phyloP scores from a whole-genome alignment of 2,113 vertebrate species.

The Heliornis fulica region DNA sequence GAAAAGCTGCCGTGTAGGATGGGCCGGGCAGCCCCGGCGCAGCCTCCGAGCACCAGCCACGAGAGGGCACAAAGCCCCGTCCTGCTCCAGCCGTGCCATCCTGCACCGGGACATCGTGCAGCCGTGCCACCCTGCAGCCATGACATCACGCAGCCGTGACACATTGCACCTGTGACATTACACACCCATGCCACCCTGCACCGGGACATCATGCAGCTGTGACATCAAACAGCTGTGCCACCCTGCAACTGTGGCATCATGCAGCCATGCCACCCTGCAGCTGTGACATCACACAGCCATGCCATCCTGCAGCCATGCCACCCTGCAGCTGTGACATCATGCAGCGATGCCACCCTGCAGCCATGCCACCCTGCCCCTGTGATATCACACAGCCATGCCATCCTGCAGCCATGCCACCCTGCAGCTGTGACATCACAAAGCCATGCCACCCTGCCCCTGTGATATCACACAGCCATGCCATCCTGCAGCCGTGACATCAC shows the following conservation, averaged over 20 bases:
- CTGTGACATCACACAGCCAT: accelerated
- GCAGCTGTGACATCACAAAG: too few relatives aligned
- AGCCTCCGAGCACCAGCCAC: background rate
- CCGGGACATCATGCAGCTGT: too few relatives aligned
- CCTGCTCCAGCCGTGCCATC: background rate
- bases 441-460: accelerated
- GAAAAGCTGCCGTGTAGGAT: background rate
- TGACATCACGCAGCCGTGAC: background rate
- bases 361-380: accelerated
- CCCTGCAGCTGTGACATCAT: too few relatives aligned
- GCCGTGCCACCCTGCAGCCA: background rate
- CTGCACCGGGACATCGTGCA: too few relatives aligned
- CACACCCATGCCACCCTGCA: too few relatives aligned
- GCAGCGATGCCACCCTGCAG: too few relatives aligned
- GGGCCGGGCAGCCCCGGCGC: background rate
- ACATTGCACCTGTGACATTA: too few relatives aligned
- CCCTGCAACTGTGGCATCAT: too few relatives aligned
- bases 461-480: accelerated
- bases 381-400: too few relatives aligned
- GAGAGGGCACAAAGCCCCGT: slow-evolving; percentile 45
- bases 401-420: too few relatives aligned
- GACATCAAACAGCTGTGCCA: too few relatives aligned
- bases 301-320: accelerated
- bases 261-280: accelerated
- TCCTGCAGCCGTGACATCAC: accelerated